Conservation (phyloP, 2,113 vertebrate species). For the Saguinus midas region DNA sequence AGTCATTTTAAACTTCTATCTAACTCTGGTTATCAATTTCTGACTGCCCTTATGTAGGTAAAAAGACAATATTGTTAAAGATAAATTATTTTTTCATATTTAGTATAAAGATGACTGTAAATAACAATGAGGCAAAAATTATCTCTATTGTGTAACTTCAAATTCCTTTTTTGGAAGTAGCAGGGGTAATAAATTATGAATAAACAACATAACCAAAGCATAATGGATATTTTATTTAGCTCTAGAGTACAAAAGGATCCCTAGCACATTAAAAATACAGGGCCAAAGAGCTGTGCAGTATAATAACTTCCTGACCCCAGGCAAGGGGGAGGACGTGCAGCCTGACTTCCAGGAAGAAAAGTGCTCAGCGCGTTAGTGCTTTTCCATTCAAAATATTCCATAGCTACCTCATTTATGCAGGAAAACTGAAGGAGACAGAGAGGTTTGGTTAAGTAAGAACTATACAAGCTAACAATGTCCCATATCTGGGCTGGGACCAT, state of each 20-base stretch:
- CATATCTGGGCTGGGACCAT: not conserved
- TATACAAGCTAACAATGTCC: not conserved
- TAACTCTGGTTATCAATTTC: not conserved
- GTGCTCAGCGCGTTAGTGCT: not conserved
- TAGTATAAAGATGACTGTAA: not conserved
- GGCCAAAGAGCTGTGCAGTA: not conserved
- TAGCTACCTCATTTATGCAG: not conserved
- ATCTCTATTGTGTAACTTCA: not conserved
- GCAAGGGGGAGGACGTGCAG: fast-evolving
- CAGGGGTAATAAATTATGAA: not conserved
- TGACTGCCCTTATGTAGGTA: slow-evolving; percentile 10
- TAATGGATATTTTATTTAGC: slow-evolving; percentile 33
- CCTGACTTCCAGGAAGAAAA: slow-evolving; percentile 14
- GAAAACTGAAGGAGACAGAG: not conserved
- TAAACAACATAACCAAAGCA: not conserved
- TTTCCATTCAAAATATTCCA: not conserved
- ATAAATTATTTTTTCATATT: not conserved
- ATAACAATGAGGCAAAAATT: not conserved
- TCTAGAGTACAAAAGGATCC: not conserved
- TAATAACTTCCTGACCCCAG: not conserved
- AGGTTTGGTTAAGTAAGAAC: not conserved
- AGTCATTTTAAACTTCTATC: not conserved
- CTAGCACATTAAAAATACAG: not conserved
- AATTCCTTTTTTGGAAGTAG: not conserved
- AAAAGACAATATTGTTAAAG: not conserved